Evolutionary conservation across 1,140 invertebrate species (phyloP), one percentile per base, ranked within the genome.

Genomic region (Tenebrio molitor): DNA sequence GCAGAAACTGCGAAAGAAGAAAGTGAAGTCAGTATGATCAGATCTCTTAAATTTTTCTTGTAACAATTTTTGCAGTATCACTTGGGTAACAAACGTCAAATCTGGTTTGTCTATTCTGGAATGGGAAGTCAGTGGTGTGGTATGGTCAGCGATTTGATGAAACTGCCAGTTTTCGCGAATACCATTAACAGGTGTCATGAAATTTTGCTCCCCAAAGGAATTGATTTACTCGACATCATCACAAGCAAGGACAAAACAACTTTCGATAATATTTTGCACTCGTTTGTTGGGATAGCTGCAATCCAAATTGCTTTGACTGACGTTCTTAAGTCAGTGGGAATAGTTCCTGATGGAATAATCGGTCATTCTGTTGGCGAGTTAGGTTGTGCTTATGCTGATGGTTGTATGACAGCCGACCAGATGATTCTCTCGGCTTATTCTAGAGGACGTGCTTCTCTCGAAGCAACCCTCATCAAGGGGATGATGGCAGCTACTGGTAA

Each of bases 381-480:
- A n/a, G 94, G 93, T 1, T 97, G 95, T 84, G 93, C 91, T 12
- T 97, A 97, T 85, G 93, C 93, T 34, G 95, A 97, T 84, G 93
- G 92, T 1, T 92, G 91, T 68, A 86, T 96, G 67, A 94, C 93
- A 5, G 88, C 90, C 1, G 92, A 96, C 80, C 90, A 97, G 84
- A 93, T 93, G 83, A 89, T 97, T 62, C 78, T 95, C 7, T 87
- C 91, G 15, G 91, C 95, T 7, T 97, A 96, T 83, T 95, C 90
- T 76, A 86, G 95, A 84, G 97, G 96, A 2, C 83, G 89, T 44
- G 95, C 93, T 16, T 94, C 95, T 36, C 84, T 93, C 36, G 93
- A 96, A 76, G 90, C 91, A 0, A 86, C 91, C 10, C 86, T 96
- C 73, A 88, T 92, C 39, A 84, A 81, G 14, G 95, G 95, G 15